Evolutionary conservation across 2,113 vertebrate species (phyloP).

Genomic region (Collichthys lucidus): DNA sequence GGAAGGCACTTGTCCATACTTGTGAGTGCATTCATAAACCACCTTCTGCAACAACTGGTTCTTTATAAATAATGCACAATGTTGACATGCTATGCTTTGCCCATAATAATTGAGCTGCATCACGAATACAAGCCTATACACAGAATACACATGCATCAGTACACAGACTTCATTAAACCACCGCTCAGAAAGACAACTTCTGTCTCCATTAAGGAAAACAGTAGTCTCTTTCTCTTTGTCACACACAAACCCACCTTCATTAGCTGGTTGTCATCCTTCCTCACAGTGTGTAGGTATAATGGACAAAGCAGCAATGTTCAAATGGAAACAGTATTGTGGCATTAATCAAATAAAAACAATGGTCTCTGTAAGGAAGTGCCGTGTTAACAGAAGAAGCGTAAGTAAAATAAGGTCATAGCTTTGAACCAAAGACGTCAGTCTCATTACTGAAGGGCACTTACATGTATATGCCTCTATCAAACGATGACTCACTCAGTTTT

Average conservation of each 20-base stretch:
- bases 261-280: slow-evolving; percentile 19
- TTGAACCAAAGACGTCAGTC: slow-evolving; percentile 14
- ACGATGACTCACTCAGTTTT: slow-evolving; percentile 28
- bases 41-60: slow-evolving; percentile 11
- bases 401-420: slow-evolving; percentile 21
- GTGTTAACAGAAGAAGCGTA: slow-evolving; percentile 2
- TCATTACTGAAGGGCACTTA: slow-evolving; percentile 31
- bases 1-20: background rate
- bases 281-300: slow-evolving; percentile 8
- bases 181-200: background rate
- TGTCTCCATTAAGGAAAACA: slow-evolving; percentile 6
- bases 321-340: slow-evolving; percentile 35
- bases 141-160: background rate
- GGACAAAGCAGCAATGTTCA: background rate
- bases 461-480: slow-evolving; percentile 14
- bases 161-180: slow-evolving; percentile 17
- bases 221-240: slow-evolving; percentile 2
- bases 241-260: slow-evolving; percentile 30
- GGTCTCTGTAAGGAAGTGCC: background rate
- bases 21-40: slow-evolving; percentile 6
- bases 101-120: slow-evolving; percentile 26
- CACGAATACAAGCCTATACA: slow-evolving; percentile 6
- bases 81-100: slow-evolving; percentile 39
- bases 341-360: slow-evolving; percentile 34
- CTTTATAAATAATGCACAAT: slow-evolving; percentile 48